Conservation (phyloP, 2,113 vertebrate genomes). For the Salvelinus fontinalis region DNA sequence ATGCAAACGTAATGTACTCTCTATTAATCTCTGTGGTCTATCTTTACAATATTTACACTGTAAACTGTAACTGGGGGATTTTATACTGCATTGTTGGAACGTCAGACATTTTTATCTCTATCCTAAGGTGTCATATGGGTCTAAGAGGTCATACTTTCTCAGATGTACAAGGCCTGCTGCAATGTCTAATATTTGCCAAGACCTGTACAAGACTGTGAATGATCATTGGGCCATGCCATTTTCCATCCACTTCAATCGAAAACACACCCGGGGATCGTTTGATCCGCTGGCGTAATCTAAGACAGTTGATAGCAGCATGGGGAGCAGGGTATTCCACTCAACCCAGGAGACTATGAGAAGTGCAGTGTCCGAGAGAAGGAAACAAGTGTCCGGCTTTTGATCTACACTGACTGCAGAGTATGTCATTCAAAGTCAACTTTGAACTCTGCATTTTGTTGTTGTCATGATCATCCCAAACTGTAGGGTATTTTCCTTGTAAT, state of each 20-base stretch:
- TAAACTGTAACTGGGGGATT: too few relatives aligned
- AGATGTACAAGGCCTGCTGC: not conserved
- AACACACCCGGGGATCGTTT: constrained; percentile 37
- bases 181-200: not conserved
- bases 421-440: not conserved
- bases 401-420: constrained; percentile 7
- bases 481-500: too few relatives aligned
- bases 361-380: constrained; percentile 21
- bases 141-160: not conserved
- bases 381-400: constrained; percentile 39
- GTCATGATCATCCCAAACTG: too few relatives aligned
- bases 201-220: constrained; percentile 6
- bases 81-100: too few relatives aligned
- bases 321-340: constrained; percentile 21
- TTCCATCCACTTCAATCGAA: constrained; percentile 33
- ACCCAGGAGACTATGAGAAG: constrained; percentile 25
- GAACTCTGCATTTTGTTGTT: too few relatives aligned
- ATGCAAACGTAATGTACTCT: not conserved
- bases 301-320: constrained; percentile 32
- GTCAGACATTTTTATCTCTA: too few relatives aligned
- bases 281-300: constrained; percentile 67
- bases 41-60: not conserved
- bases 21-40: not conserved
- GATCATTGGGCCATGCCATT: constrained; percentile 36
- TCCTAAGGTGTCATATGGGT: not conserved